Evolutionary conservation across 35 echinoderm and acorn worm genomes (phyloP), one percentile per base, ranked within the genome.

Genomic region (Lytechinus variegatus): DNA sequence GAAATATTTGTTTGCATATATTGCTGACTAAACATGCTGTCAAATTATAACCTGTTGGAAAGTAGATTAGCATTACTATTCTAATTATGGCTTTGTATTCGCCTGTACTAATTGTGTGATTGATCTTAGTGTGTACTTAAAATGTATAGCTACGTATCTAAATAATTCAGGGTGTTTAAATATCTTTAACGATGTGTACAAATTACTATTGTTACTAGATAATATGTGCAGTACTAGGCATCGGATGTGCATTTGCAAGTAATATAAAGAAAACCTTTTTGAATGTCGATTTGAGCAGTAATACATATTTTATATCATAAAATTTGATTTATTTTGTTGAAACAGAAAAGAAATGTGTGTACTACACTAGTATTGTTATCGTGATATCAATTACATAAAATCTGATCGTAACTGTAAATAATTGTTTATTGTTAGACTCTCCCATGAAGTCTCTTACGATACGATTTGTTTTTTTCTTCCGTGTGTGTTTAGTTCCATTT

Each of bases 171-270:
- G 66, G 66, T 79, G 66, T 14, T 79, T 79, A 4, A 79, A 79
- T n/a, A 79, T 79, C 21, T 24, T 79, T n/a, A 16, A 79, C 19
- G 16, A n/a, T 79, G 19, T 79, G 66, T 79, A 79, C 21, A 24
- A 16, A 79, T 79, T 24, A 79, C 66, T n/a, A 79, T 79, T 79
- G 66, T 79, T 79, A 79, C 66, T 79, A 79, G 66, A 79, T 79
- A 79, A 79, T 79, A 16, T 24, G 52, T 54, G 28, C 88, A 90
- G 88, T 90, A 90, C 88, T 90, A 90, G 88, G 88, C 88, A 90
- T 90, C 52, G 88, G 33, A 90, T 52, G 88, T 90, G 88, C 88
- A 54, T 90, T 90, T 90, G 52, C 9, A 90, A 54, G 33, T 33
- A 90, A 21, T 90, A 54, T 90, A 79, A 79, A 24, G n/a, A 79